Percentiles rank a stretch among this genome's conserved stretches.
Conservation (phyloP, 2,797 vertebrate species). For the Clarias fuscus region DNA sequence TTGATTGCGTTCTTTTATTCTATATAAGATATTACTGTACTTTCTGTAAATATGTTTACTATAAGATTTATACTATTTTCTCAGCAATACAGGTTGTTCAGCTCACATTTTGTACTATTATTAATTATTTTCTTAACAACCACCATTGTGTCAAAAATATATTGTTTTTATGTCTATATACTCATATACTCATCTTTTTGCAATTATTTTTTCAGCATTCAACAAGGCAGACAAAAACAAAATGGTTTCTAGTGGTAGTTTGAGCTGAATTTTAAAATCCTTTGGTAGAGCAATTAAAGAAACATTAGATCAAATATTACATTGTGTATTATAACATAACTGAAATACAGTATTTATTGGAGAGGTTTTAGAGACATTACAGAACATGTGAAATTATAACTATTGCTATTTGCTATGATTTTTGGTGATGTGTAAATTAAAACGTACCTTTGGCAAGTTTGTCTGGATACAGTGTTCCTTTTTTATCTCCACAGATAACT, state of each 20-base stretch:
- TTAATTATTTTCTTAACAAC: neutral
- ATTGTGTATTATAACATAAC: too few species aligned
- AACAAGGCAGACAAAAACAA: neutral
- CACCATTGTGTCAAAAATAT: neutral
- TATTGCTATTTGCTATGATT: neutral
- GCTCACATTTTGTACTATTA: neutral
- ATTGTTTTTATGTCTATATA: neutral
- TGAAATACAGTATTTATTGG: too few species aligned
- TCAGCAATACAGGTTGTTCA: neutral
- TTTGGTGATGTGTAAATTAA: neutral
- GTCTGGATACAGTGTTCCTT: constrained; percentile 56
- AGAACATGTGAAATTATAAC: too few species aligned
- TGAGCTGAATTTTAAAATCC: too few species aligned
- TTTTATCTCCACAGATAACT: constrained; percentile 62
- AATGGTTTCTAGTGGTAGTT: neutral
- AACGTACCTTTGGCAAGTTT: constrained; percentile 50
- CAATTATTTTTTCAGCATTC: neutral
- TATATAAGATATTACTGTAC: too few species aligned
- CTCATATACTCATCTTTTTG: neutral
- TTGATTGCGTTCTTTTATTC: too few species aligned
- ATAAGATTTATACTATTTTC: neutral
- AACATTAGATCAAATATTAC: too few species aligned
- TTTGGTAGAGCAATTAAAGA: too few species aligned
- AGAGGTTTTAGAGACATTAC: too few species aligned
- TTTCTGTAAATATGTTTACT: too few species aligned